Percentiles rank a stretch among this genome's conserved stretches.
Conservation (phyloP, 92 coral and sea anemone genomes). For the Epizoanthus fatuus region DNA sequence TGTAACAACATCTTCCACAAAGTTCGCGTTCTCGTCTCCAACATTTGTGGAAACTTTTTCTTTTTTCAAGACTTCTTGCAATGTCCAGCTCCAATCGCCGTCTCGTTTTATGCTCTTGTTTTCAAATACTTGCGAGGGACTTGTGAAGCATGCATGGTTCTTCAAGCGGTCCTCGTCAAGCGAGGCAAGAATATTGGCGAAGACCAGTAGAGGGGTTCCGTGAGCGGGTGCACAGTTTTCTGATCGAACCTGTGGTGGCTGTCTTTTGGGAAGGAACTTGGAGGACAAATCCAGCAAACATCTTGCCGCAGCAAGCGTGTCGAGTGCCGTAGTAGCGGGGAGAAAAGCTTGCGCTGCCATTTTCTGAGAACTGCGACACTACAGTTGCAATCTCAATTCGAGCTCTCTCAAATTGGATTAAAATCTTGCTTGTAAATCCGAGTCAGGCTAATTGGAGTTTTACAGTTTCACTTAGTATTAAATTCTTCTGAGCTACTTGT, state of each 20-base stretch:
- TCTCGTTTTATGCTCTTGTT: conserved; percentile 18
- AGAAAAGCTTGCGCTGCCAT: conserved; percentile 75
- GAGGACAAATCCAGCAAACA: conserved; percentile 88
- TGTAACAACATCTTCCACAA: conserved; percentile 24
- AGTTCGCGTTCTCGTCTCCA: conserved; percentile 30
- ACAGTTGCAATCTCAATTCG: background rate
- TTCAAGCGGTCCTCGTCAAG: conserved; percentile 83
- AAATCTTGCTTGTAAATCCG: conserved; percentile 19
- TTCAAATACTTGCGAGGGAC: conserved; percentile 23
- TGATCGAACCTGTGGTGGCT: conserved; percentile 51
- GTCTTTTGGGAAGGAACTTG: conserved; percentile 72
- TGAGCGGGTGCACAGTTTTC: conserved; percentile 56
- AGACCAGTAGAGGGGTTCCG: conserved; percentile 82
- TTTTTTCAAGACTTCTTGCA: conserved; percentile 15
- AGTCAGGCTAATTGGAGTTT: too few relatives aligned
- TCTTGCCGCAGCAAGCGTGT: conserved; percentile 87
- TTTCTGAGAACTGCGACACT: background rate
- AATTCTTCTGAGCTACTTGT: background rate
- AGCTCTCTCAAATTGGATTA: conserved; percentile 26
- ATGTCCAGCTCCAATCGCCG: conserved; percentile 24
- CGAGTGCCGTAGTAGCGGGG: conserved; percentile 65
- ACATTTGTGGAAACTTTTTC: conserved; percentile 23
- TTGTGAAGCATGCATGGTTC: conserved; percentile 75
- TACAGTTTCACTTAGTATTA: too few relatives aligned
- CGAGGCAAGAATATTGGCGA: conserved; percentile 87